These are phyloP conservation scores for Lasiurus borealis DNA, from an alignment of 2,113 vertebrate genomes.

Conservation along the genomic window DNA sequence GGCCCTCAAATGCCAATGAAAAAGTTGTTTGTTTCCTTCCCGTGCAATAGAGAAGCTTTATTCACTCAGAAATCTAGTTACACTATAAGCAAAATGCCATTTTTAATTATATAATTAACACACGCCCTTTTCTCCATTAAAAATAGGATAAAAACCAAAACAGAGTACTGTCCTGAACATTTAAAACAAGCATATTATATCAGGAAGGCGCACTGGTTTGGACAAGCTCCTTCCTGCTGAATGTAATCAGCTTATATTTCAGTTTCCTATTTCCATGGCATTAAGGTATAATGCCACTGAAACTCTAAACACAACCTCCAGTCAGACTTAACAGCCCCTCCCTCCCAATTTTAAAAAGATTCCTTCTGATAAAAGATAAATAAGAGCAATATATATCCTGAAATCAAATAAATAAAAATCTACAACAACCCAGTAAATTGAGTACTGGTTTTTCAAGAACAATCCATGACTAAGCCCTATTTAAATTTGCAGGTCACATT, in stretches of 20 bases:
- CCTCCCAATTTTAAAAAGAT: constrained; percentile 50
- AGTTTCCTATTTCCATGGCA: constrained; percentile 73
- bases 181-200: constrained; percentile 12
- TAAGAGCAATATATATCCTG: neutral
- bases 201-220: constrained; percentile 41
- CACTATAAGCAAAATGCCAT: neutral
- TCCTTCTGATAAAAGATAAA: constrained; percentile 38
- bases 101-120: neutral
- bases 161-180: neutral
- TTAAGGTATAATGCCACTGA: constrained; percentile 68
- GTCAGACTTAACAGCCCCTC: constrained; percentile 37
- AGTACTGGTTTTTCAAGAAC: constrained; percentile 54
- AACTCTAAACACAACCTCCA: constrained; percentile 73
- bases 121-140: neutral
- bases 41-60: neutral
- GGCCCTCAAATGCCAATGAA: neutral
- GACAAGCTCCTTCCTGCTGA: constrained; percentile 68
- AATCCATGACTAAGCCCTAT: neutral
- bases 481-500: neutral
- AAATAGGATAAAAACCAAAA: constrained; percentile 4
- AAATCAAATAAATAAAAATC: constrained; percentile 28
- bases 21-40: neutral
- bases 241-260: constrained; percentile 69
- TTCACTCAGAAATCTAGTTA: neutral
- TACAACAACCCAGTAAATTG: neutral